Conservation (phyloP, 2,113 vertebrate species). For the Peucedramus taeniatus region DNA sequence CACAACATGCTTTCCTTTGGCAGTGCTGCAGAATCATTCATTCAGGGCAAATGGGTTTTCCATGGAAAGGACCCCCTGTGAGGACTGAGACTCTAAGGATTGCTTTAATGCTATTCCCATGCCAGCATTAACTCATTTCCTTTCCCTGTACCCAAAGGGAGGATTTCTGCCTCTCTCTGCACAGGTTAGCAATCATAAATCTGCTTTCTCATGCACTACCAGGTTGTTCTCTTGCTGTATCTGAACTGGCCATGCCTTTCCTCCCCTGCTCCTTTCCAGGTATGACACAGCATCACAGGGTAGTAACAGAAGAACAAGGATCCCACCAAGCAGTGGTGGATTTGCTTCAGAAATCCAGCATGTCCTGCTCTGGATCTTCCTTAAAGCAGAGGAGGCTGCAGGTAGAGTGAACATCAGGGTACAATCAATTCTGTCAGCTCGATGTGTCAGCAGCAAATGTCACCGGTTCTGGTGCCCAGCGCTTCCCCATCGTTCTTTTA, state of each 20-base stretch:
- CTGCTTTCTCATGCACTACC: background rate
- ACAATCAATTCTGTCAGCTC: background rate
- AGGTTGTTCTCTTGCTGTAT: background rate
- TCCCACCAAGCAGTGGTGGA: constrained; percentile 24
- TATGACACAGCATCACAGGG: constrained; percentile 19
- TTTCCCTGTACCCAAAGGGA: background rate
- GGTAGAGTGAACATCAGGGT: background rate
- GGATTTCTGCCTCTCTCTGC: background rate
- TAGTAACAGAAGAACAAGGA: constrained; percentile 60
- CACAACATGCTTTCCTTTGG: background rate
- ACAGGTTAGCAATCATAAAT: background rate
- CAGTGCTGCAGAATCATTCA: background rate
- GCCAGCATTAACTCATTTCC: background rate
- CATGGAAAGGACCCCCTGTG: background rate
- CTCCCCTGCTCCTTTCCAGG: background rate
- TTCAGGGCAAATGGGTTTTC: background rate
- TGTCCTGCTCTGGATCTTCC: background rate
- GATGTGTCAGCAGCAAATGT: background rate
- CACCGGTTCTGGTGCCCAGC: background rate
- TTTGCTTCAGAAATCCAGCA: constrained; percentile 21
- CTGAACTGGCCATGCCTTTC: background rate
- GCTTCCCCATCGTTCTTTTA: background rate
- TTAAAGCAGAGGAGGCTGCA: constrained; percentile 46
- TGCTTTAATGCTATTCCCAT: background rate
- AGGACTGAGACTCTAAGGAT: background rate